Percentiles rank a stretch among this genome's conserved stretches.
Conservation (phyloP, 1,140 invertebrate species). For the Pseudomyrmex flavicornis region DNA sequence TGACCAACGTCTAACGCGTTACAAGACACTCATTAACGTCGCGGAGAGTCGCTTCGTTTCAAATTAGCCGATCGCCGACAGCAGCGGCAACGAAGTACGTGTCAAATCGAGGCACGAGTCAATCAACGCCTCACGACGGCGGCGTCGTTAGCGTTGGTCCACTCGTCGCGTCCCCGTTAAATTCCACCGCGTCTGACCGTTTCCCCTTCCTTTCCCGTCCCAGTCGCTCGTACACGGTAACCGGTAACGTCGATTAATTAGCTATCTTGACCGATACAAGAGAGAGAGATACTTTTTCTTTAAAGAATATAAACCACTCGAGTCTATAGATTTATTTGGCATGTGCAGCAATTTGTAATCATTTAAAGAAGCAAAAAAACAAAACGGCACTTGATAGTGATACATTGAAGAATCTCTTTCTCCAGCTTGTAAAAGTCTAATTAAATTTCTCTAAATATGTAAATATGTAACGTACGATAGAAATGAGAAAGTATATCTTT, state of each 20-base stretch:
- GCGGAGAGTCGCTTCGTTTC: slow-evolving; percentile 62
- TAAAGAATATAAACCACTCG: not conserved
- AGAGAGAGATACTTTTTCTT: not conserved
- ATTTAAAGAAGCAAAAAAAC: not conserved
- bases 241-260: slow-evolving; percentile 38
- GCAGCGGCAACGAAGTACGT: slow-evolving; percentile 21
- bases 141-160: slow-evolving; percentile 55
- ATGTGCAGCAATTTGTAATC: not conserved
- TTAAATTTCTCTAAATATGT: too few relatives aligned
- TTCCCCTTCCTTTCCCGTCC: not conserved
- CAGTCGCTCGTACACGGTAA: not conserved
- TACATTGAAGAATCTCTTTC: not conserved
- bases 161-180: slow-evolving; percentile 14
- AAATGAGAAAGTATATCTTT: too few relatives aligned
- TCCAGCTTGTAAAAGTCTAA: too few relatives aligned
- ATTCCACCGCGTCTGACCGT: slow-evolving; percentile 11
- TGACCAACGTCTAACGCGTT: slow-evolving; percentile 29
- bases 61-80: slow-evolving; percentile 65
- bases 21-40: slow-evolving; percentile 66
- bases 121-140: slow-evolving; percentile 54
- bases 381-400: not conserved
- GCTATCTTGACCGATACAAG: not conserved
- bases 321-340: not conserved
- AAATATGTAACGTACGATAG: too few relatives aligned
- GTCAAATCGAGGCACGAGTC: slow-evolving; percentile 66